phyloP scores from a whole-genome alignment of 2,113 vertebrate species.

The Pteruthius melanotis region DNA sequence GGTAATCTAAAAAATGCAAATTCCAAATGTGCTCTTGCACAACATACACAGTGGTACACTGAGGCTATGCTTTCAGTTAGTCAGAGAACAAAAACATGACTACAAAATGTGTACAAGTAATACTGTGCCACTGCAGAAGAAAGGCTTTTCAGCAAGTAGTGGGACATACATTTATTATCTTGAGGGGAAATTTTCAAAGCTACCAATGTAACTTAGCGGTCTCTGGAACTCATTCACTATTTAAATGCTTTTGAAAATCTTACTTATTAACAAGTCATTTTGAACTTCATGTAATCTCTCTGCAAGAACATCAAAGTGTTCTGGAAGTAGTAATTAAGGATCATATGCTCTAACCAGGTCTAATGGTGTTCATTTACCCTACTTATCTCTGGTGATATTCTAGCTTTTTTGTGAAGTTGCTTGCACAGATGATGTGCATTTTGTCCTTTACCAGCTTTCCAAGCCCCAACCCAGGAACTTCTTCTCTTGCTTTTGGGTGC shows the following conservation, averaged over 20 bases:
- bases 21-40: not conserved
- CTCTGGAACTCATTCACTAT: not conserved
- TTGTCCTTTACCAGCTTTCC: not conserved
- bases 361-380: not conserved
- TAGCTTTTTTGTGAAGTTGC: not conserved
- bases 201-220: not conserved
- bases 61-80: not conserved
- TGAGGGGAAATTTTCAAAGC: not conserved
- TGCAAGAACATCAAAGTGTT: not conserved
- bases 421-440: not conserved
- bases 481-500: not conserved
- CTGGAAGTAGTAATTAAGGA: not conserved
- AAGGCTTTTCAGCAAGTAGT: not conserved
- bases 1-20: constrained; percentile 19
- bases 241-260: constrained; percentile 16
- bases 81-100: not conserved
- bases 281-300: not conserved
- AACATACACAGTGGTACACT: not conserved
- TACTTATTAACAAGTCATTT: not conserved
- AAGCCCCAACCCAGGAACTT: not conserved
- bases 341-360: not conserved
- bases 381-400: not conserved
- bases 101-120: not conserved
- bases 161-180: not conserved
- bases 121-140: not conserved